phyloP scores from a whole-genome alignment of 2,888 invertebrate species.

The Acleris cristana region DNA sequence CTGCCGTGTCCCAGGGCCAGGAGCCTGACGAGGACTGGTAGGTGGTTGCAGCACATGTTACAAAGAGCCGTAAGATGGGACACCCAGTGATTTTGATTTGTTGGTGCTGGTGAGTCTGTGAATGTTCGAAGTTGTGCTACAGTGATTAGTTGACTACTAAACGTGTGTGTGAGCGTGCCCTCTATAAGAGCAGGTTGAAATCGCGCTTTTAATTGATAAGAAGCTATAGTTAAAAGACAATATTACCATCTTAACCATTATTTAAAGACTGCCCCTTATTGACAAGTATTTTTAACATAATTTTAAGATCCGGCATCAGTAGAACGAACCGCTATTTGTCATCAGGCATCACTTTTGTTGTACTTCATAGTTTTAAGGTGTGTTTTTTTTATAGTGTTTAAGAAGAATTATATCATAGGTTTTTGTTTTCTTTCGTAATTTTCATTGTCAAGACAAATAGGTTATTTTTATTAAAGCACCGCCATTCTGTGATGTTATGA shows the following conservation, averaged over 20 bases:
- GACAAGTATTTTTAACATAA: slow-evolving; percentile 54
- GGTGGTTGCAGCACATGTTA: slow-evolving; percentile 52
- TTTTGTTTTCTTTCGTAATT: slow-evolving; percentile 17
- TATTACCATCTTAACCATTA: slow-evolving; percentile 10
- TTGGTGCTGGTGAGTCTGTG: slow-evolving; percentile 60
- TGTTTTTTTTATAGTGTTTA: slow-evolving; percentile 46
- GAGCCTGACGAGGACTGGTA: slow-evolving; percentile 85
- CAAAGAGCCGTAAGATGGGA: slow-evolving; percentile 43
- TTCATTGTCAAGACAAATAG: slow-evolving; percentile 11
- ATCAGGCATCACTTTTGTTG: slow-evolving; percentile 62
- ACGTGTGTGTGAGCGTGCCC: background rate
- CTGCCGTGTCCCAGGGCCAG: slow-evolving; percentile 58
- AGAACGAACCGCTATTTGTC: slow-evolving; percentile 19
- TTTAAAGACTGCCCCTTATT: slow-evolving; percentile 53
- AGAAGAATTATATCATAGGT: slow-evolving; percentile 34
- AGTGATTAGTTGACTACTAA: slow-evolving; percentile 12
- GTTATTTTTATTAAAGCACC: slow-evolving; percentile 30
- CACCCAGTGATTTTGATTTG: slow-evolving; percentile 43
- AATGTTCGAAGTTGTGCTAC: slow-evolving; percentile 18
- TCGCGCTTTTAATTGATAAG: slow-evolving; percentile 12
- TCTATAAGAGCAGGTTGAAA: background rate
- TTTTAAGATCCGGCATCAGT: slow-evolving; percentile 41
- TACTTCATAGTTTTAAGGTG: slow-evolving; percentile 55
- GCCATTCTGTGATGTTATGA: slow-evolving; percentile 39
- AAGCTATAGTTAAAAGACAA: slow-evolving; percentile 7